Percentiles rank a stretch among this genome's conserved stretches.
Conservation (phyloP, 1,140 invertebrate species). For the Luehdorfia chinensis region DNA sequence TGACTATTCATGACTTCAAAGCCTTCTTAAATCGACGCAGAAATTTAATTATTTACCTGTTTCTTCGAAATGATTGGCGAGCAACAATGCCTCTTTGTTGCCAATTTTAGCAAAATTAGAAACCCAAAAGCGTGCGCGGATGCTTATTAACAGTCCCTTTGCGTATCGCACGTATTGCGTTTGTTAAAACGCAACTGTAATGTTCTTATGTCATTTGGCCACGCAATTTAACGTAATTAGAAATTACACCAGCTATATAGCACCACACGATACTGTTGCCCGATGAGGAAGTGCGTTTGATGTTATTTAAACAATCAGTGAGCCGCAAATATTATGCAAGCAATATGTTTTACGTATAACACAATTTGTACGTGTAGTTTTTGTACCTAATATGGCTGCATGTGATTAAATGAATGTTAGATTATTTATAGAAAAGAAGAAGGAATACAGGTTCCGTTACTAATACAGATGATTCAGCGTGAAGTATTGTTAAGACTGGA, state of each 20-base stretch:
- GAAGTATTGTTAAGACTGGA: no score
- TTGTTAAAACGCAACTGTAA: slow-evolving; percentile 46
- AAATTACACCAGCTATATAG: slow-evolving; percentile 47
- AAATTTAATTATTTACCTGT: no score
- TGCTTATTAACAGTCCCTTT: slow-evolving; percentile 32
- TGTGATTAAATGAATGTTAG: no score
- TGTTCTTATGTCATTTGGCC: slow-evolving; percentile 62
- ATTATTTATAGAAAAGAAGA: no score
- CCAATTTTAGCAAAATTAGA: slow-evolving; percentile 3
- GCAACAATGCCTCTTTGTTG: neutral
- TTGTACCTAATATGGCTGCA: no score
- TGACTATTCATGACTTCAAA: no score
- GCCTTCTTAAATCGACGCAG: no score
- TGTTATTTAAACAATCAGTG: slow-evolving; percentile 3
- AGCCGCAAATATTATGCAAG: neutral
- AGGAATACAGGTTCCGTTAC: no score
- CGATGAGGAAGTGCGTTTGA: slow-evolving; percentile 25
- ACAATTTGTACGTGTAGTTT: neutral
- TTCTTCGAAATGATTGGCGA: slow-evolving; percentile 1
- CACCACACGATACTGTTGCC: slow-evolving; percentile 33
- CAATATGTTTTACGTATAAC: neutral
- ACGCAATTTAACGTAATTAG: slow-evolving; percentile 67
- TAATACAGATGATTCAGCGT: no score
- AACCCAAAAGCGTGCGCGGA: slow-evolving; percentile 3
- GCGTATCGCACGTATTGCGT: slow-evolving; percentile 29